phyloP scores from a whole-genome alignment of 2,113 vertebrate species.

The Corythaixoides concolor region DNA sequence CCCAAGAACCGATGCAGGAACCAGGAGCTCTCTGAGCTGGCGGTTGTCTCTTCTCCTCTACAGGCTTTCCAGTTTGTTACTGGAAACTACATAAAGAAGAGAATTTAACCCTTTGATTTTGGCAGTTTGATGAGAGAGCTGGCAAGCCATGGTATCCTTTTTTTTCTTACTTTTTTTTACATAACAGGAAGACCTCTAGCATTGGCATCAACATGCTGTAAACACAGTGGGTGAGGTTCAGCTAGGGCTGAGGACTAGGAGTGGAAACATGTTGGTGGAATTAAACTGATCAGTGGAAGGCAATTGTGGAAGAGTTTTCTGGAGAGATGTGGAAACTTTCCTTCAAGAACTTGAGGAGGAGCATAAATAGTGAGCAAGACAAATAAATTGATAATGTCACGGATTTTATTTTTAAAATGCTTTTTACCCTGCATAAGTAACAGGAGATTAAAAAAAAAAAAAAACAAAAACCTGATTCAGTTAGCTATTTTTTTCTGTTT shows the following conservation, averaged over 20 bases:
- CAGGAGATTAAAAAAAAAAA: not conserved
- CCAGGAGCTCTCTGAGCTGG: not conserved
- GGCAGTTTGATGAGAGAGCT: not conserved
- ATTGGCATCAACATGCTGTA: not conserved
- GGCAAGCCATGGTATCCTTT: not conserved
- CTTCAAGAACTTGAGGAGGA: not conserved
- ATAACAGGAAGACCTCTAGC: not conserved
- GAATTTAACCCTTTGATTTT: not conserved
- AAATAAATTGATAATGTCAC: not conserved
- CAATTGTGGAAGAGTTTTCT: not conserved
- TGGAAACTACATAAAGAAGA: not conserved
- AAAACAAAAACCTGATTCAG: not conserved
- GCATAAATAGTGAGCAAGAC: not conserved
- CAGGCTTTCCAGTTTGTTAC: not conserved
- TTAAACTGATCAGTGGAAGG: not conserved
- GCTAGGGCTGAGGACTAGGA: not conserved
- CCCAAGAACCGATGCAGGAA: not conserved
- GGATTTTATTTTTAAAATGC: not conserved
- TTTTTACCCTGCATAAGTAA: not conserved
- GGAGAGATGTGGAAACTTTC: not conserved
- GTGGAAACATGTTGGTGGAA: not conserved
- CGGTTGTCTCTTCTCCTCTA: not conserved
- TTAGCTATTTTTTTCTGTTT: not conserved
- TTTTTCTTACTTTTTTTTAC: not conserved
- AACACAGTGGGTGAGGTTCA: not conserved